Conservation (phyloP, 1,140 invertebrate genomes). For the Diabrotica undecimpunctata region DNA sequence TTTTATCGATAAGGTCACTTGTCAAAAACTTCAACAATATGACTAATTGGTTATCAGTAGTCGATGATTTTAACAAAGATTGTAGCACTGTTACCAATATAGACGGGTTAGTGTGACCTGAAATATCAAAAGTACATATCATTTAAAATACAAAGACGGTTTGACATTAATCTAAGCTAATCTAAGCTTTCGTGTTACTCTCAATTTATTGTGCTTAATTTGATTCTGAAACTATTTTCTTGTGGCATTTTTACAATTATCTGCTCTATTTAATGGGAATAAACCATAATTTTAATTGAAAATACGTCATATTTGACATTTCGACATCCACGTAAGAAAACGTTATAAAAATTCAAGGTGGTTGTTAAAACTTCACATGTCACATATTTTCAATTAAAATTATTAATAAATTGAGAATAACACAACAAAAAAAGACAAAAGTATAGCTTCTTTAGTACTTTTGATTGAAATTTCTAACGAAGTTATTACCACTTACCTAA, state of each 20-base stretch:
- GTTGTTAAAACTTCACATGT: too few species aligned
- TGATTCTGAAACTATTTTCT: too few species aligned
- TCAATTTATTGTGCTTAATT: too few species aligned
- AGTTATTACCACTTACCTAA: constrained; percentile 48
- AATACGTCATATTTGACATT: too few species aligned
- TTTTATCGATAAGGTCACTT: constrained; percentile 43
- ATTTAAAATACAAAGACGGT: not conserved
- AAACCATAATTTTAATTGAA: too few species aligned
- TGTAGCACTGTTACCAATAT: constrained; percentile 53
- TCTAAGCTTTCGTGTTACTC: too few species aligned
- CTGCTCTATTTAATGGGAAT: too few species aligned
- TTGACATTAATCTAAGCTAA: constrained; percentile 8
- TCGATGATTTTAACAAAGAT: constrained; percentile 54
- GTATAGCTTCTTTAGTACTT: not conserved
- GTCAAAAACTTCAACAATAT: constrained; percentile 53
- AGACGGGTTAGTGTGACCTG: constrained; percentile 55
- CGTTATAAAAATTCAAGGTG: too few species aligned
- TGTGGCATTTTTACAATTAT: too few species aligned
- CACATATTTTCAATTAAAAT: not conserved
- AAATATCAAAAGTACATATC: constrained; percentile 29
- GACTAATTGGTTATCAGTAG: constrained; percentile 52
- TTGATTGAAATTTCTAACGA: not conserved
- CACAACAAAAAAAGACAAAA: too few species aligned
- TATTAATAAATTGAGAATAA: not conserved
- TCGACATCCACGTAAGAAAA: too few species aligned